phyloP scores from a whole-genome alignment of 2,113 vertebrate genomes.

The Enhydra lutris region DNA sequence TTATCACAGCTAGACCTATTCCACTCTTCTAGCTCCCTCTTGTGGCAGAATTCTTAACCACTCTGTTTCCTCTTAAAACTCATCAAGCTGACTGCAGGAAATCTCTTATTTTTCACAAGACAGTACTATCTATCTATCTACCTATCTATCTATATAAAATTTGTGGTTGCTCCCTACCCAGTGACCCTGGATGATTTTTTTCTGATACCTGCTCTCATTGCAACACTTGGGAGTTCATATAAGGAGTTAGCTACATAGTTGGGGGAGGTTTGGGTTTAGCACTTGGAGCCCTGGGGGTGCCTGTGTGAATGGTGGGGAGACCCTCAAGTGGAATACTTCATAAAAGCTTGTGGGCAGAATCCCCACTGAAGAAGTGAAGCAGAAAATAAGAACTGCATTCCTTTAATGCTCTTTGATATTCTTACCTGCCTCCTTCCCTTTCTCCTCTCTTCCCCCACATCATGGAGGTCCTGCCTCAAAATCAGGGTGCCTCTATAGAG shows the following conservation, averaged over 20 bases:
- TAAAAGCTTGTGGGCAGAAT: background rate
- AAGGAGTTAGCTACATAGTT: background rate
- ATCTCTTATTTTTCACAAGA: background rate
- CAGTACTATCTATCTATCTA: background rate
- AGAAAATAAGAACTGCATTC: background rate
- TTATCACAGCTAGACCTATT: background rate
- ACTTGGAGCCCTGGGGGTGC: background rate
- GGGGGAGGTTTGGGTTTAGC: background rate
- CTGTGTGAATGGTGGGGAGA: background rate
- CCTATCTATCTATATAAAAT: background rate
- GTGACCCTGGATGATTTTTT: background rate
- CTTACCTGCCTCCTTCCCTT: background rate
- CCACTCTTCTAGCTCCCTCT: background rate
- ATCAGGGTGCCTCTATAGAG: background rate
- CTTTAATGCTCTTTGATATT: background rate
- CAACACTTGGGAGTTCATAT: background rate
- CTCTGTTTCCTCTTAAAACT: background rate
- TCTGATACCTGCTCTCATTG: background rate
- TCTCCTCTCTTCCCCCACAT: background rate
- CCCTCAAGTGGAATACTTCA: background rate
- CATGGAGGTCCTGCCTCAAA: background rate
- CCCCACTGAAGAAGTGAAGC: background rate
- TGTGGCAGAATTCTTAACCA: background rate
- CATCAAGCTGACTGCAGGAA: background rate
- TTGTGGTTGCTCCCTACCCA: background rate